Conservation (phyloP, 2,797 vertebrate genomes). For the Malacoraja senta region DNA sequence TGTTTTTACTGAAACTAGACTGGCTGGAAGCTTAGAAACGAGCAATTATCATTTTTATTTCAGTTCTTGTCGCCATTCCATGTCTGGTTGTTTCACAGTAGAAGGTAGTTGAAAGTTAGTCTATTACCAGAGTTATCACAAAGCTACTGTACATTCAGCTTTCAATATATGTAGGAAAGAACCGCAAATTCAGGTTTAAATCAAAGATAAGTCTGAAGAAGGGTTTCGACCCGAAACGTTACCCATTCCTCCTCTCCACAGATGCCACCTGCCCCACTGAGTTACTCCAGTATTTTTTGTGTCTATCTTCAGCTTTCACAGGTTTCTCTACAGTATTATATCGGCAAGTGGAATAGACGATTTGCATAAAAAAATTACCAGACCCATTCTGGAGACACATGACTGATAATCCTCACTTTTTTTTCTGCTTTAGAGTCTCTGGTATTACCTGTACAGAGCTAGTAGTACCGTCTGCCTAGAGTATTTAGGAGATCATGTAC, state of each 20-base stretch:
- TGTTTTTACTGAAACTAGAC: too few relatives aligned
- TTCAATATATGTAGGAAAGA: background rate
- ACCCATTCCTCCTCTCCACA: too few relatives aligned
- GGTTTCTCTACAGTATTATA: background rate
- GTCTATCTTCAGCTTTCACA: too few relatives aligned
- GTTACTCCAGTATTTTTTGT: too few relatives aligned
- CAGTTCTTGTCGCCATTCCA: background rate
- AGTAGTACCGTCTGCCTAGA: background rate
- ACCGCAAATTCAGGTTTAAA: too few relatives aligned
- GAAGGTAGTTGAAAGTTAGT: background rate
- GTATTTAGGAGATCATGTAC: background rate
- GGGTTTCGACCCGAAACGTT: too few relatives aligned
- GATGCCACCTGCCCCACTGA: too few relatives aligned
- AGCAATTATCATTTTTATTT: background rate
- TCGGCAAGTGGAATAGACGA: background rate
- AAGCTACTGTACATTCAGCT: background rate
- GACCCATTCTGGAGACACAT: background rate
- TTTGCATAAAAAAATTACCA: background rate
- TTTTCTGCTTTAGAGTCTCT: slow-evolving; percentile 15
- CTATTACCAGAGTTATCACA: background rate
- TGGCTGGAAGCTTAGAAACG: too few relatives aligned
- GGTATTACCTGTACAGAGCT: background rate
- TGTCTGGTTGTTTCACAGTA: background rate
- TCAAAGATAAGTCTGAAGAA: too few relatives aligned
- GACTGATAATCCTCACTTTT: background rate